These are phyloP conservation scores for Odontamblyopus lacepedii DNA, from an alignment of 2,797 vertebrate genomes.

Conservation along the genomic window DNA sequence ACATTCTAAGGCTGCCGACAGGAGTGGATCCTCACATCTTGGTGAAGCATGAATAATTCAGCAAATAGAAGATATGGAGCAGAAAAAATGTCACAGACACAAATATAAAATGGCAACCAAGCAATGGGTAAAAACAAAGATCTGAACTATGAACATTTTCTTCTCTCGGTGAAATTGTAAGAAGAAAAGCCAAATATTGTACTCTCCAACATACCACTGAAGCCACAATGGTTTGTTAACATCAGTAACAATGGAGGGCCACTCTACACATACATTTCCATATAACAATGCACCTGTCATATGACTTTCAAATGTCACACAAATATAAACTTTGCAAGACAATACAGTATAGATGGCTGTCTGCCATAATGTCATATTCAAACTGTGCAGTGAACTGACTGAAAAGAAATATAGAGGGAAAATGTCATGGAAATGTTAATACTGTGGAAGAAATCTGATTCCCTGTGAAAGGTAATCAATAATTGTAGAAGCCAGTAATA, in stretches of 20 bases:
- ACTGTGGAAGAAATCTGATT: not conserved
- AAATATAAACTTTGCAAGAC: conserved; percentile 17
- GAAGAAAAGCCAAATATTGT: conserved; percentile 28
- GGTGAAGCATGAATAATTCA: conserved; percentile 64
- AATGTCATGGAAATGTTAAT: conserved; percentile 1
- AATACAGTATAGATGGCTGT: conserved; percentile 17
- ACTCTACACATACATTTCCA: not conserved
- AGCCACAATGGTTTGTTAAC: not conserved
- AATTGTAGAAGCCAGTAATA: not conserved
- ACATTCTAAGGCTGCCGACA: conserved; percentile 18
- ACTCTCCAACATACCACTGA: conserved; percentile 12
- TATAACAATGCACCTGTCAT: conserved; percentile 30
- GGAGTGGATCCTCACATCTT: conserved; percentile 46
- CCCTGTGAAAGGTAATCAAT: not conserved
- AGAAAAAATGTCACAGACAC: conserved; percentile 56
- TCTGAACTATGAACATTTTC: conserved; percentile 24
- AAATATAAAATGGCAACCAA: conserved; percentile 47
- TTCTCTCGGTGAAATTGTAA: conserved; percentile 22
- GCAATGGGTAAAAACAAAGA: conserved; percentile 19
- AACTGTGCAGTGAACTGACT: not conserved
- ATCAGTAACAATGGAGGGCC: conserved; percentile 28
- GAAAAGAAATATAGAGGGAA: not conserved
- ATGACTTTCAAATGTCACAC: conserved; percentile 28
- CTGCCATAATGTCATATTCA: not conserved
- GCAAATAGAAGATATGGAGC: conserved; percentile 54